Evolutionary conservation across 92 coral and sea anemone genomes (phyloP).

Genomic region (Epizoanthus rinbou): DNA sequence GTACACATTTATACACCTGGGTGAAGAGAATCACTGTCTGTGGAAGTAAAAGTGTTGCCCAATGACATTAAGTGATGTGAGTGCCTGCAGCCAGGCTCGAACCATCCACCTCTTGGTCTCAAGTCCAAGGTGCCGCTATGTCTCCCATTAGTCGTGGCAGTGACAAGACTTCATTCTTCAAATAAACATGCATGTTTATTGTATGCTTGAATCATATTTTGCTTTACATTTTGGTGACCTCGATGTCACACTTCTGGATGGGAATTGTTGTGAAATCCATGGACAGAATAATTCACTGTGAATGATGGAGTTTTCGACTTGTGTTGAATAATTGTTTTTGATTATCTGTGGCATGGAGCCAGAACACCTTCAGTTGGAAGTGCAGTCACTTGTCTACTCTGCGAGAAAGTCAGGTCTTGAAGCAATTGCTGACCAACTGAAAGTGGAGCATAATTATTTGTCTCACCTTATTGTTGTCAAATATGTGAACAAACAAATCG

Average conservation of each 20-base stretch:
- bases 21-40: too few relatives aligned
- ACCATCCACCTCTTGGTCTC: too few relatives aligned
- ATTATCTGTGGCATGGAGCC: neutral
- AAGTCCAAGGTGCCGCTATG: too few relatives aligned
- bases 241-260: neutral
- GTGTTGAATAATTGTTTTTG: neutral
- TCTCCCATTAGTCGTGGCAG: too few relatives aligned
- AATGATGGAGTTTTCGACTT: neutral
- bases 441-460: neutral
- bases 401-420: neutral
- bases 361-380: conserved; percentile 14
- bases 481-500: neutral
- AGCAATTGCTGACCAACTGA: conserved; percentile 3
- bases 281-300: neutral
- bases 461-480: neutral
- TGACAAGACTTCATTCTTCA: too few relatives aligned
- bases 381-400: neutral
- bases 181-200: too few relatives aligned
- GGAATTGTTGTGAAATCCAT: neutral
- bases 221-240: conserved; percentile 42
- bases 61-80: too few relatives aligned
- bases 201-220: neutral
- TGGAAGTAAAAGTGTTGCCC: too few relatives aligned
- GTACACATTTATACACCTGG: too few relatives aligned
- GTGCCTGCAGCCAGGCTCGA: too few relatives aligned